These are phyloP conservation scores for Psittacula echo DNA, from an alignment of 2,797 vertebrate genomes.

Conservation along the genomic window DNA sequence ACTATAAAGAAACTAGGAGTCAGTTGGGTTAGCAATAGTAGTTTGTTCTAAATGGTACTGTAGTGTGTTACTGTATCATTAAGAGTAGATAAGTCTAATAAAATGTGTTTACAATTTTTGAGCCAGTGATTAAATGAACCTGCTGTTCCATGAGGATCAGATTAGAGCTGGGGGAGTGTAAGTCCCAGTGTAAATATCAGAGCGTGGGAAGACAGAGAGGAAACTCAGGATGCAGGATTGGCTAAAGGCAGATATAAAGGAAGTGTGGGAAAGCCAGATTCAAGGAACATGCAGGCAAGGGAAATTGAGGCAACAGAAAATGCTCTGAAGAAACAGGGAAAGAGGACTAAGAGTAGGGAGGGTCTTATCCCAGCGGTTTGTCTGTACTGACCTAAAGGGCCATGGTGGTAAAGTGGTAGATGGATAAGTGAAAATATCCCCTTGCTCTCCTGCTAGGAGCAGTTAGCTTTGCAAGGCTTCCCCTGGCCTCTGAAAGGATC, in stretches of 20 bases:
- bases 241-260: too few species aligned
- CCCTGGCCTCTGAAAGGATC: neutral
- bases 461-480: neutral
- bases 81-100: slow-evolving; percentile 49
- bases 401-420: rapidly evolving
- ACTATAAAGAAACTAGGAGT: neutral
- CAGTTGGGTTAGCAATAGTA: neutral
- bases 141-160: slow-evolving; percentile 51
- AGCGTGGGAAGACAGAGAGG: neutral
- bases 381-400: neutral
- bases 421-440: neutral
- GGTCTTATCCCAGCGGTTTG: neutral
- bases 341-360: neutral
- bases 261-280: neutral
- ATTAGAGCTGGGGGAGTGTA: slow-evolving; percentile 29
- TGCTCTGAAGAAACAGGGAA: neutral
- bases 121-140: slow-evolving; percentile 57
- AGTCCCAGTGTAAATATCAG: slow-evolving; percentile 41
- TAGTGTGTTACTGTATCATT: neutral
- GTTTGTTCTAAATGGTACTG: neutral
- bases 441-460: neutral
- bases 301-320: neutral
- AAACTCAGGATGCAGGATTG: neutral
- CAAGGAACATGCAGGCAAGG: neutral
- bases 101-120: slow-evolving; percentile 40